Base-by-base conservation (phyloP, 2,888 invertebrate species). In the Acanthosepion lycidas region DNA sequence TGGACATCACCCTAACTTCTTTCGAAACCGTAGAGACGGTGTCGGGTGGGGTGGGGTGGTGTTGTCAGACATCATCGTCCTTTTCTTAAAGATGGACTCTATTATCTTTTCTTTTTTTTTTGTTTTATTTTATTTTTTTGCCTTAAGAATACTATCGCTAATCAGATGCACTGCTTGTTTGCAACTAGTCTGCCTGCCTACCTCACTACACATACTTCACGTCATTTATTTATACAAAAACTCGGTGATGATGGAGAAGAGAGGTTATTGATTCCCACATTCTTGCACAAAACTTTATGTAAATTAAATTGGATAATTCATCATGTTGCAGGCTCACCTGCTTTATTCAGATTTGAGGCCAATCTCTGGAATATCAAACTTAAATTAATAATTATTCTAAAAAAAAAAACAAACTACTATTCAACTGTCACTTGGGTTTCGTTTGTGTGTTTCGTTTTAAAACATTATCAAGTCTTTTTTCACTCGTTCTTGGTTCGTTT, bases 261-360 rank as follows among this genome's bases (percentile, higher is more conserved):
- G 78, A 78, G n/a, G 78, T 78, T 78, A 78, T 33, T 78, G 20
- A 20, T 78, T n/a, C n/a, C 78, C n/a, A 78, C n/a, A 78, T 78
- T 78, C 78, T 78, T n/a, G 78, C 78, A 78, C n/a, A 78, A 78
- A 78, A 78, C 78, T 78, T 78, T 78, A 78, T 78, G 78, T 78
- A 78, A 78, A 33, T 33, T 33, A 33, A 33, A 78, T 78, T 78
- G 28, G n/a, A n/a, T n/a, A 78, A 78, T 78, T 15, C 78, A 78
- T 78, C 78, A n/a, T 78, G 78, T 78, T 78, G 78, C 78, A 78
- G 78, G n/a, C n/a, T 78, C n/a, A 78, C n/a, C 78, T n/a, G 78
- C 78, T n/a, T 78, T 15, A 49, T 59, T 94, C 42, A 59, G 20
- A 94, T 78, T 55, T 51, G 26, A n/a, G 48, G n/a, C 53, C 28